Evolutionary conservation across 2,888 invertebrate species (phyloP).

Genomic region (Ferrisia virgata): DNA sequence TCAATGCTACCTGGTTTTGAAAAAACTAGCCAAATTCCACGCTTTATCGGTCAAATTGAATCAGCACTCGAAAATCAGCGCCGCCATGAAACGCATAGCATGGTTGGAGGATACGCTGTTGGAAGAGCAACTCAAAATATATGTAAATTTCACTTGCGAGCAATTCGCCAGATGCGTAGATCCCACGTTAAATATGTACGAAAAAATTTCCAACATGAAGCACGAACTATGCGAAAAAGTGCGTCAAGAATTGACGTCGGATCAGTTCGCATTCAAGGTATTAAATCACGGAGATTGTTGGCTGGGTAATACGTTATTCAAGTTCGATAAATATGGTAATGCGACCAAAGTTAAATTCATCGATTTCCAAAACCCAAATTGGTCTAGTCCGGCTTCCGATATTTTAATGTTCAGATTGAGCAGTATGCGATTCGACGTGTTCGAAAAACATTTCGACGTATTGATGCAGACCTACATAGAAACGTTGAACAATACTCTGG

Average conservation of each 20-base stretch:
- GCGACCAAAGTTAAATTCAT: not conserved
- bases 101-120: not conserved
- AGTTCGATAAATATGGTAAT: not conserved
- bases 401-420: not conserved
- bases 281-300: not conserved
- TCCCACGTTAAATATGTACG: not conserved
- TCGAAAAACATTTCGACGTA: not conserved
- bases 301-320: not conserved
- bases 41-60: not conserved
- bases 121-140: not conserved
- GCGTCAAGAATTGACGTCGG: not conserved
- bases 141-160: not conserved
- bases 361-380: not conserved
- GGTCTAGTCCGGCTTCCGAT: not conserved
- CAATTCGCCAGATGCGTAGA: not conserved
- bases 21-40: not conserved
- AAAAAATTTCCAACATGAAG: not conserved
- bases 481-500: not conserved
- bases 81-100: not conserved
- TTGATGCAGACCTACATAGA: not conserved
- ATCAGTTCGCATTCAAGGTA: not conserved
- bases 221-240: not conserved
- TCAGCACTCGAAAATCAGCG: not conserved
- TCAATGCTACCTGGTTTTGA: not conserved
- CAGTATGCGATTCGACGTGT: not conserved